Conservation (phyloP, 2,888 invertebrate species). For the Cetonia aurata region DNA sequence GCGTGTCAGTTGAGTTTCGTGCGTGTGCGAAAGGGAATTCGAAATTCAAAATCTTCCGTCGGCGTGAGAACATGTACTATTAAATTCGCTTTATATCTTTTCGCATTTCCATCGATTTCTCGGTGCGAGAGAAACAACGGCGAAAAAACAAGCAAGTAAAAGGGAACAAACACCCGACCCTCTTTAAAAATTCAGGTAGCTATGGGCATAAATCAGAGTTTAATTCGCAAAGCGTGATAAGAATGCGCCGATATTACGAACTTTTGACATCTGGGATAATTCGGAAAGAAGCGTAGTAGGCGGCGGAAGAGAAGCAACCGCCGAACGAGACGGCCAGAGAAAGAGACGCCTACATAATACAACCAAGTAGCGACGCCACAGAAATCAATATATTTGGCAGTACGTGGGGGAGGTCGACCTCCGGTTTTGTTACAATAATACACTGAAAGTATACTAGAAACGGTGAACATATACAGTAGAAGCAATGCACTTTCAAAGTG, state of each 20-base stretch:
- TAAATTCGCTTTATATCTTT: no score
- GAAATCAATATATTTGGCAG: slow-evolving; percentile 23
- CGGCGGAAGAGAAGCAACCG: background rate
- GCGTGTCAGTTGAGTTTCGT: no score
- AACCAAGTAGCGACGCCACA: background rate
- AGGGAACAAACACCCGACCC: background rate
- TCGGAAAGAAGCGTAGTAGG: slow-evolving; percentile 38
- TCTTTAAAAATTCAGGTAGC: slow-evolving; percentile 43
- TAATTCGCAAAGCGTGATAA: slow-evolving; percentile 60
- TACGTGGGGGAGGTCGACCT: slow-evolving; percentile 7
- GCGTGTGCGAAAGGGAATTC: no score
- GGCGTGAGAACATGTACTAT: no score
- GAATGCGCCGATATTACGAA: slow-evolving; percentile 60
- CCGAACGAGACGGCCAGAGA: slow-evolving; percentile 1
- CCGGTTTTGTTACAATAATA: slow-evolving; percentile 3
- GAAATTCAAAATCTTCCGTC: no score
- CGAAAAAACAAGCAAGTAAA: background rate
- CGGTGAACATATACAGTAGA: no score
- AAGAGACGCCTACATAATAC: slow-evolving; percentile 10
- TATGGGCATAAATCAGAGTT: slow-evolving; percentile 61
- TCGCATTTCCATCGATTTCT: no score
- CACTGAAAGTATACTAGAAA: background rate
- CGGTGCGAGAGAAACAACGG: no score
- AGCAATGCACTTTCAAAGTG: no score
- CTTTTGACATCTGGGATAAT: slow-evolving; percentile 52